A percentile compares a stretch with the other conserved stretches of the same genome.
phyloP scores from a whole-genome alignment of 1,140 invertebrate species.

The Dendroctonus ponderosae region DNA sequence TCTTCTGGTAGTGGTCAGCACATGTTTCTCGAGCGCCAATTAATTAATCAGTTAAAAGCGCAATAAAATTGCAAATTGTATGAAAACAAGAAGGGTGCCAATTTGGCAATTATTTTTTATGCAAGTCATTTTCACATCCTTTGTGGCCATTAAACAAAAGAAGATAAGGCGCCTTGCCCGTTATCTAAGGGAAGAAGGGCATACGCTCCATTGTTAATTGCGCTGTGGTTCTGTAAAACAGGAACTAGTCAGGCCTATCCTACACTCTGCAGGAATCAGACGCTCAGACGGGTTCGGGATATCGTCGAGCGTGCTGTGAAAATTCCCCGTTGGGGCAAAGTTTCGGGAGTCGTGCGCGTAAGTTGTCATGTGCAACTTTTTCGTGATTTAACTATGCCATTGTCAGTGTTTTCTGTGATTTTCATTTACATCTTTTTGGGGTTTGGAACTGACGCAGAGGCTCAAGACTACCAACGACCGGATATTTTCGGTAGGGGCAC shows the following conservation, averaged over 20 bases:
- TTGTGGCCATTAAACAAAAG: constrained; percentile 20
- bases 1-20: no score
- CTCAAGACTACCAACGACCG: constrained; percentile 19
- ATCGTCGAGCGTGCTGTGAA: constrained; percentile 15
- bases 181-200: constrained; percentile 18
- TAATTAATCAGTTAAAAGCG: no score
- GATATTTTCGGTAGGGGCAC: constrained; percentile 26
- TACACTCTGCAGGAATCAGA: constrained; percentile 20
- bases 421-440: background rate
- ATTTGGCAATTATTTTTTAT: constrained; percentile 10
- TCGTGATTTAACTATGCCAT: constrained; percentile 21
- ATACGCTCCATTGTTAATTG: constrained; percentile 27
- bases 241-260: constrained; percentile 23
- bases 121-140: constrained; percentile 12
- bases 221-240: constrained; percentile 32
- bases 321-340: background rate
- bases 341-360: constrained; percentile 19
- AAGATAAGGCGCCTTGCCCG: constrained; percentile 12
- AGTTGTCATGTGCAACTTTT: constrained; percentile 26
- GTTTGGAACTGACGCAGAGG: constrained; percentile 8
- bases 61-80: no score
- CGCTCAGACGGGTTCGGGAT: constrained; percentile 26
- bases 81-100: background rate
- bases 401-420: constrained; percentile 20
- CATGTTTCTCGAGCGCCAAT: no score